Base-by-base conservation (phyloP, 2,113 vertebrate species). In the Notechis scutatus region DNA sequence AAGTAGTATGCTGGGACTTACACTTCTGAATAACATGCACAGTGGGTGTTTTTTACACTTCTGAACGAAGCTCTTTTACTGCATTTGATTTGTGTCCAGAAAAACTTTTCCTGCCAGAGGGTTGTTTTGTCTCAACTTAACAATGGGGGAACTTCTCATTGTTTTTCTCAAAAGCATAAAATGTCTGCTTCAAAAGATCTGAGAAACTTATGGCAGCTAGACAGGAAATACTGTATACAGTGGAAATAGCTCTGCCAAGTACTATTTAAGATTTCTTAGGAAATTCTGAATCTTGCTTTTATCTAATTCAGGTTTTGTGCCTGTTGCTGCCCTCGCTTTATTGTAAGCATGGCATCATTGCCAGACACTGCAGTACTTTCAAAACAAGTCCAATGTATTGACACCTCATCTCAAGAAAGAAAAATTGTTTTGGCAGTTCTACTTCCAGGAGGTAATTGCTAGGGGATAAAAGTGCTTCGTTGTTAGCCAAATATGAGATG, bases 311-410 rank as follows among this genome's bases (percentile, higher is more conserved):
- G 91, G 45, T 47, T 90, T 50, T 3, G 42, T 56, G 85, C 61
- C 92, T 45, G 88, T 59, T 93, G 88, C 61, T 86, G 29, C 92
- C 34, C 55, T 93, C 52, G 55, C 74, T 90, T 93, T 93, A 55
- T 93, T 59, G 26, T 61, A 85, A 90, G 55, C 88, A 86, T 45
- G 12, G 6, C 39, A 52, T 93, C 81, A 5, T 52, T 61, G 92
- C 39, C 92, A 90, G 88, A 61, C 55, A 26, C 29, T 93, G 55
- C 74, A 21, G 88, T 15, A 81, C 88, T 93, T 90, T 86, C 92
- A 93, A 85, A 93, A 64, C 52, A 93, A 93, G 45, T 45, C 88
- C 85, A 90, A 90, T 42, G 74, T 52, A 56, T 90, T 93, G 92
- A 90, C 92, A 93, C 10, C 55, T 56, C 50, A 90, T 55, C 89